Percentiles rank a stretch among this genome's conserved stretches.
Conservation (phyloP, 1,140 invertebrate genomes). For the Apis mellifera region Amel_HAv3.1 CM009937.2:13197001-13197500, state of each 20-base stretch:
- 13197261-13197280: not conserved
- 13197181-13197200: not conserved
- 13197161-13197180: not conserved
- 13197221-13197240: not conserved
- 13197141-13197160: not conserved
- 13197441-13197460: too few species aligned
- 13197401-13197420: too few species aligned
- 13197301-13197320: too few species aligned
- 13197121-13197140: not conserved
- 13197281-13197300: too few species aligned
- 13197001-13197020: conserved; percentile 6
- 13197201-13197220: not conserved
- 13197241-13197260: fast-evolving
- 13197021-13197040: conserved; percentile 6
- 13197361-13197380: too few species aligned
- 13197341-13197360: too few species aligned
- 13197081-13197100: not conserved
- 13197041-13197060: not conserved
- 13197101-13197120: not conserved
- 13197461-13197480: too few species aligned
- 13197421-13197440: too few species aligned
- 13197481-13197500: too few species aligned
- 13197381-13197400: too few species aligned
- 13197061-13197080: not conserved
- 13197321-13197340: too few species aligned